Percentiles rank a stretch among this genome's conserved stretches.
Evolutionary conservation across 2,113 vertebrate species (phyloP).

Genomic region (Hiodon tergisus): DNA sequence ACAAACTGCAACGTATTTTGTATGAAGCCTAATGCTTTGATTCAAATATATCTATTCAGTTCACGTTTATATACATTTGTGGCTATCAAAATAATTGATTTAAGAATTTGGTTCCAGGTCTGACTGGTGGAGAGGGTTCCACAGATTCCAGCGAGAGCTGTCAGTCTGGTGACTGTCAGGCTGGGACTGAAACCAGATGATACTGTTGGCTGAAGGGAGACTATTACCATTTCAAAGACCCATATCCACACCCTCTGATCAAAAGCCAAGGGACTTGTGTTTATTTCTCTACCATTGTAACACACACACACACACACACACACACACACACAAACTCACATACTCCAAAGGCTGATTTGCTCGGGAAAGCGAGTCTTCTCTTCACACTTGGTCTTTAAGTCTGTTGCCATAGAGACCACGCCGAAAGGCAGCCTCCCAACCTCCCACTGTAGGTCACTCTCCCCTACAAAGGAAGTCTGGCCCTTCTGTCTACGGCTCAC

Average conservation of each 20-base stretch:
- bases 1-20: too few species aligned
- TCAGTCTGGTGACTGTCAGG: too few species aligned
- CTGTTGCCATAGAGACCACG: slow-evolving; percentile 52
- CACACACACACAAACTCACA: neutral
- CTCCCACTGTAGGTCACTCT: neutral
- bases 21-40: too few species aligned
- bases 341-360: neutral
- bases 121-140: too few species aligned
- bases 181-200: neutral
- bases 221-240: neutral
- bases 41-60: too few species aligned
- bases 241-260: neutral
- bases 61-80: too few species aligned
- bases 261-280: neutral
- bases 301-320: neutral
- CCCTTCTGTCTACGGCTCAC: too few species aligned
- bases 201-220: neutral
- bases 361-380: neutral
- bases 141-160: too few species aligned
- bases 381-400: neutral
- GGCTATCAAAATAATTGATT: too few species aligned
- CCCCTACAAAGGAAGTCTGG: too few species aligned
- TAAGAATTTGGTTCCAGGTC: too few species aligned
- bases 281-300: neutral
- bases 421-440: slow-evolving; percentile 21